Base-by-base conservation (phyloP, 2,113 vertebrate species). In the Bufo bufo region DNA sequence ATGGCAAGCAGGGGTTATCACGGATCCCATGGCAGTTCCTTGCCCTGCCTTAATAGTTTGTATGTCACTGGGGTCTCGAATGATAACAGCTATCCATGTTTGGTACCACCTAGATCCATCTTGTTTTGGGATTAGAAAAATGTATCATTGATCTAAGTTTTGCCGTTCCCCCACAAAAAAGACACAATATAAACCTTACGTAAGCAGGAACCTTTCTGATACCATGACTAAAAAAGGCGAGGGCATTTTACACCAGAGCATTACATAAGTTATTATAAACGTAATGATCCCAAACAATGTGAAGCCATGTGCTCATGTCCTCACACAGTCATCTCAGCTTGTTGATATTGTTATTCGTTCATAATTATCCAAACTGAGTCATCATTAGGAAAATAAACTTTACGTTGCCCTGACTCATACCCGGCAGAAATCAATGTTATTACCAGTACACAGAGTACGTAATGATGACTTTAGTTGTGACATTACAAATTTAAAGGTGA, bases 361-460 rank as follows among this genome's bases (percentile, higher is more conserved):
- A 56, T 33, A 50, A n/a, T 59, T 10, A 43, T 20, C 16, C 4
- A 11, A 2, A 66, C 20, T 19, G 17, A 66, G 81, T 83, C 59
- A 83, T 12, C 45, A 13, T 13, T 23, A 83, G 45, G 43, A 49
- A 65, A 82, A 82, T 63, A 82, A 49, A 33, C 14, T 6, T 81
- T 43, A 82, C 16, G 43, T 65, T 65, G 50, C 47, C 47, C 45
- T 83, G 81, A 66, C 61, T 83, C 59, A 66, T 66, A 52, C 20
- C 12, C 81, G 66, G 10, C 49, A 47, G 45, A 66, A 83, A 66
- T 82, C 80, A 82, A 66, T 82, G 43, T 50, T n/a, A 50, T 65
- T 19, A 66, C 17, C 8, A 49, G 17, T n/a, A 63, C 58, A 50
- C 13, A 47, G 6, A 23, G 14, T 11, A 3, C 20, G n/a, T 14